Evolutionary conservation across 2,888 invertebrate species (phyloP), one percentile per base, ranked within the genome.

Genomic region (Hipparchia sbordonii): DNA sequence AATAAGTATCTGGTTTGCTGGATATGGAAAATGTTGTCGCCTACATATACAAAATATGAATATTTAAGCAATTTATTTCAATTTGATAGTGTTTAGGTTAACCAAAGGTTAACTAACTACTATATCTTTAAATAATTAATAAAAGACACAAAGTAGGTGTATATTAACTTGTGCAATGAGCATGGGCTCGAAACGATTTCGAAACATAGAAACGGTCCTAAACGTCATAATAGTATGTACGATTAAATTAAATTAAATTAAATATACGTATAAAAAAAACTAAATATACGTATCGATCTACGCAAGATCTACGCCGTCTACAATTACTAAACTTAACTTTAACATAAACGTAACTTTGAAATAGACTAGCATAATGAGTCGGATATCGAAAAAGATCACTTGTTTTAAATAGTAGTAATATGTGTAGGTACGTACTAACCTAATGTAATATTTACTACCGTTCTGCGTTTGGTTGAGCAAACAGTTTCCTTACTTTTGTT

Each of bases 1-100:
- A 48, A 46, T 46, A 56, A 56, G 12, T 46, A 10, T 10, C n/a
- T 57, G 9, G 57, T 67, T 67, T 67, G 45, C 57, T 13, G 13
- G 67, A 57, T 67, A 67, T 56, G 67, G 67, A 67, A 46, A 57
- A 67, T 13, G 33, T 23, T 56, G 39, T 46, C 67, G 5, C 46
- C 67, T 67, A 51, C 23, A 6, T 52, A 52, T 6, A 12, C 13
- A 9, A 51, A 52, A 48, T 48, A 60, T 63, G 23, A 52, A 6
- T 52, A 51, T 51, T 7, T 23, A 65, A 65, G 52, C 12, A 33
- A 65, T 52, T 33, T 52, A 51, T 65, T 52, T 33, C 65, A 12
- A 33, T 52, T 65, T 65, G 33, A 65, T 65, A 51, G 52, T 65
- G 51, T 65, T 51, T 12, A 12, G 12, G 48, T 65, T 65, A 65